A percentile compares a stretch with the other conserved stretches of the same genome.
phyloP scores from a whole-genome alignment of 1,140 invertebrate genomes.

The Tachypleus tridentatus region DNA sequence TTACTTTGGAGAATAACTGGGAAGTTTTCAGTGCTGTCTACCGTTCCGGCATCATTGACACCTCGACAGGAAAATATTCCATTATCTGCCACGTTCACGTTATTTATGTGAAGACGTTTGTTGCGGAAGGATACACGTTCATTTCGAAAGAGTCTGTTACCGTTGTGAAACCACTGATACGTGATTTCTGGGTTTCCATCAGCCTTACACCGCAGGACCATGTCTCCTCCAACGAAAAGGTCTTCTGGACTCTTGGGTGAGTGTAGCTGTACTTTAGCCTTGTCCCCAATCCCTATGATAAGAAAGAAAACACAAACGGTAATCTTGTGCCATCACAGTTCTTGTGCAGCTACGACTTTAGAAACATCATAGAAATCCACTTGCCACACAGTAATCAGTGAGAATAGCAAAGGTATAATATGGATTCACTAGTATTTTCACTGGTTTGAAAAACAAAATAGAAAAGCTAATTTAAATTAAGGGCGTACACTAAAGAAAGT shows the following conservation, averaged over 20 bases:
- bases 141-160: slow-evolving; percentile 43
- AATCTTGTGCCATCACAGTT: too few relatives aligned
- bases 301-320: too few relatives aligned
- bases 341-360: too few relatives aligned
- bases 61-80: slow-evolving; percentile 56
- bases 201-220: slow-evolving; percentile 56
- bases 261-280: slow-evolving; percentile 48
- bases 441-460: too few relatives aligned
- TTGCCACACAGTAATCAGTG: too few relatives aligned
- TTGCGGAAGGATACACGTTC: slow-evolving; percentile 46
- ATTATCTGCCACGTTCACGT: slow-evolving; percentile 48
- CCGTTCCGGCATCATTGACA: slow-evolving; percentile 47
- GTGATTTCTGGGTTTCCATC: slow-evolving; percentile 56
- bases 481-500: too few relatives aligned
- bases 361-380: too few relatives aligned
- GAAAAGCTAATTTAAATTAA: too few relatives aligned
- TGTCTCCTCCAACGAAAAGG: slow-evolving; percentile 44
- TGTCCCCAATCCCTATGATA: slow-evolving; percentile 49
- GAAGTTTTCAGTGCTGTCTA: slow-evolving; percentile 40
- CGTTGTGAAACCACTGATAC: slow-evolving; percentile 64
- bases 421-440: too few relatives aligned
- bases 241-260: slow-evolving; percentile 42
- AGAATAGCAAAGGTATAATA: too few relatives aligned
- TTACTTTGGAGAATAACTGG: too few relatives aligned
- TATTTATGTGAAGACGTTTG: slow-evolving; percentile 48